phyloP scores from a whole-genome alignment of 2,888 invertebrate species.

The Zygothrica quintamaculata region DNA sequence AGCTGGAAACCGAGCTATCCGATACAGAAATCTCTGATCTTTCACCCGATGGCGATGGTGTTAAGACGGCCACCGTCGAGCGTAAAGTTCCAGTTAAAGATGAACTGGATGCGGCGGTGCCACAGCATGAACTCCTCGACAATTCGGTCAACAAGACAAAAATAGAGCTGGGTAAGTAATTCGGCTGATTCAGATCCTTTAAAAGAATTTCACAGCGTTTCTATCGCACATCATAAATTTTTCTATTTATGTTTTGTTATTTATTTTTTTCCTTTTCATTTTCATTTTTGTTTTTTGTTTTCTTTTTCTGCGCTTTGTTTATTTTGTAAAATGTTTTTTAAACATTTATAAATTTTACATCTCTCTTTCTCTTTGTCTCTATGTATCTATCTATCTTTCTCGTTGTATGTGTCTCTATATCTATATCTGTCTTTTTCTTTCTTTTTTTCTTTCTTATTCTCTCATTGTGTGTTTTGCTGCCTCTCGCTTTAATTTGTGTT shows the following conservation, averaged over 20 bases:
- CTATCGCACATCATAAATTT: constrained; percentile 30
- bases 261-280: constrained; percentile 20
- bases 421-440: constrained; percentile 49
- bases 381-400: constrained; percentile 19
- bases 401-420: constrained; percentile 29
- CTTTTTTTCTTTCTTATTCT: constrained; percentile 50
- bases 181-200: background rate
- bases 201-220: background rate
- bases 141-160: constrained; percentile 93
- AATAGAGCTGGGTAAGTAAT: constrained; percentile 88
- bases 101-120: constrained; percentile 94
- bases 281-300: too few relatives aligned
- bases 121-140: constrained; percentile 94
- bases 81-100: constrained; percentile 88
- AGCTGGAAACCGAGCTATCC: constrained; percentile 91
- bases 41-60: constrained; percentile 89
- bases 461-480: constrained; percentile 38
- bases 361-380: constrained; percentile 23
- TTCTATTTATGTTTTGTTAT: constrained; percentile 9
- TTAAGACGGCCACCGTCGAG: constrained; percentile 90
- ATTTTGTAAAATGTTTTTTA: too few relatives aligned
- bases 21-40: constrained; percentile 94
- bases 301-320: too few relatives aligned
- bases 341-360: too few relatives aligned
- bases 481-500: constrained; percentile 45